These are phyloP conservation scores for Teinopalpus imperialis DNA, from an alignment of 2,888 invertebrate genomes.

Conservation along the genomic window DNA sequence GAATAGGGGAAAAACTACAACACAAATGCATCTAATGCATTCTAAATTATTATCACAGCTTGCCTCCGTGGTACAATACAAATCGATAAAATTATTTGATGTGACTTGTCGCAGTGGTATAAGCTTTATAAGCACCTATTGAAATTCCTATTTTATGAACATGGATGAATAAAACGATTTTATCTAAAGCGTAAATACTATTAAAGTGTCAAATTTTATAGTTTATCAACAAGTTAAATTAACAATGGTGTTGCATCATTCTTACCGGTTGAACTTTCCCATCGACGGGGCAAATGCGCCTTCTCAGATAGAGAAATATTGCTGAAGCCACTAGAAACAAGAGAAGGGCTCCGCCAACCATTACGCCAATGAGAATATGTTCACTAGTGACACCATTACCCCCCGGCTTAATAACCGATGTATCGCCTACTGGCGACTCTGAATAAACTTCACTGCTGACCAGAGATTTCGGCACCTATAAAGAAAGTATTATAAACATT, in stretches of 20 bases:
- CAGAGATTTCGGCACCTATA: conserved; percentile 53
- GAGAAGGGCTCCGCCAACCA: conserved; percentile 48
- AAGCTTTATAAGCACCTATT: conserved; percentile 1
- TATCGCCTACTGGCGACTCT: conserved; percentile 46
- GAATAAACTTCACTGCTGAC: conserved; percentile 48
- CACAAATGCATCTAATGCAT: too few species aligned
- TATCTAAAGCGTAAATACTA: conserved; percentile 9
- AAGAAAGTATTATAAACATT: conserved; percentile 12
- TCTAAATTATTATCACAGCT: not conserved
- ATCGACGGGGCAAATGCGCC: conserved; percentile 59
- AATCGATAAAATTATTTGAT: not conserved
- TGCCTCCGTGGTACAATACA: not conserved
- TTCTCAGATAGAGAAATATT: conserved; percentile 56
- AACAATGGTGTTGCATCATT: conserved; percentile 9
- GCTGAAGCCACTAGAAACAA: conserved; percentile 49
- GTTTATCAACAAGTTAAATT: conserved; percentile 2
- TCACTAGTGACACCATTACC: conserved; percentile 46
- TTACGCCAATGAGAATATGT: conserved; percentile 39
- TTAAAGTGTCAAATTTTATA: conserved; percentile 8
- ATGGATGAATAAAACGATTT: not conserved
- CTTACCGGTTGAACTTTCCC: conserved; percentile 72
- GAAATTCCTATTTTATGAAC: conserved; percentile 4
- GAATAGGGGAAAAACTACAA: too few species aligned
- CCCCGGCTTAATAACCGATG: conserved; percentile 42
- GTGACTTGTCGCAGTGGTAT: not conserved